Base-by-base conservation (phyloP, 2,113 vertebrate species). In the Pseudopipra pipra region DNA sequence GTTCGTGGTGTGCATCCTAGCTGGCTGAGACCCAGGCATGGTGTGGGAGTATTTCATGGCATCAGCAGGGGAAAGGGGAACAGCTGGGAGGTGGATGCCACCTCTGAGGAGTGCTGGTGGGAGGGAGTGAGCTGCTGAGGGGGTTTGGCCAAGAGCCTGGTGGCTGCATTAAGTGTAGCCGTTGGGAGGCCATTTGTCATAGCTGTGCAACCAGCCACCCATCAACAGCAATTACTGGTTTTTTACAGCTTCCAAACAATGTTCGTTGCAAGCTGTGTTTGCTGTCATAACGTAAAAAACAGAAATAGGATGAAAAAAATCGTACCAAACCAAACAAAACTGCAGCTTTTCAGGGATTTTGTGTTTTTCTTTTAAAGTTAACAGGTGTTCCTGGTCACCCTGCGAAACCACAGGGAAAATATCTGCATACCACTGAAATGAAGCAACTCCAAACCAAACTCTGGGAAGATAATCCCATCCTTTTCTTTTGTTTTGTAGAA, bases 401-500 rank as follows among this genome's bases (percentile, higher is more conserved):
- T 89, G 58, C n/a, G 70, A 96, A 85, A 76, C 81, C 58, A 31
- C 62, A 65, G 54, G 15, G 58, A 41, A 95, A 91, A 76, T 73
- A 43, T 72, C 39, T 91, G 80, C 70, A 41, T 85, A 30, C 68
- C 70, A 37, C 70, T 43, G 62, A 82, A 82, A 66, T 58, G 74
- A 96, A 91, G 81, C 62, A 76, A 63, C 81, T 79, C 71, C 54
- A 91, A 81, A 72, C 11, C 39, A 81, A 85, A 17, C 8, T 74
- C 66, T 73, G 51, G 22, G 73, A 89, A 76, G 78, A 87, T 52
- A 76, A 82, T 72, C 31, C 49, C 28, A 58, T 56, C 49, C 73
- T 82, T 92, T 86, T 67, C 70, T 86, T 95, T 89, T 89, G 65
- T 91, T 85, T 77, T 58, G 24, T 84, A 52, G 66, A 85, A 92